Evolutionary conservation across 1,140 invertebrate species (phyloP).

Genomic region (Oncopeltus fasciatus): DNA sequence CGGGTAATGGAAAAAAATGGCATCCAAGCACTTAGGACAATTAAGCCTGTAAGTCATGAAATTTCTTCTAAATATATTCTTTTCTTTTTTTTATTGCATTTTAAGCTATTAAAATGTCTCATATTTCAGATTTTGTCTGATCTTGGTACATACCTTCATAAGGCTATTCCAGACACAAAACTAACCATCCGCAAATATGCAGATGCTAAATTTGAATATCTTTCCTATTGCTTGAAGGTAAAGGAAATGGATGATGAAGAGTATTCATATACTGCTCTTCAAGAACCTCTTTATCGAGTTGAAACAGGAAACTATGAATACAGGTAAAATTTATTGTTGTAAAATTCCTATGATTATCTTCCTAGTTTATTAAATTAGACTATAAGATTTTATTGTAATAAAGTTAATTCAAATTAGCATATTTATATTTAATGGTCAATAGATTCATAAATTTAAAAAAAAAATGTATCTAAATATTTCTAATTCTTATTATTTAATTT

Average conservation of each 20-base stretch:
- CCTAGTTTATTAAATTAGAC: no score
- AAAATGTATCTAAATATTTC: no score
- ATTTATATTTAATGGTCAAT: no score
- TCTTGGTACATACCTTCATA: constrained; percentile 88
- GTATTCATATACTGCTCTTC: constrained; percentile 80
- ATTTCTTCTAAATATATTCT: background rate
- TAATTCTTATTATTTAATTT: no score
- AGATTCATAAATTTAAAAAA: background rate
- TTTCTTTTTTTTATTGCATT: background rate
- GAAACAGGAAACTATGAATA: constrained; percentile 99
- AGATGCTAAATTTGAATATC: constrained; percentile 94
- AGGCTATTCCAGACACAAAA: constrained; percentile 95
- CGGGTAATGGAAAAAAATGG: constrained; percentile 83
- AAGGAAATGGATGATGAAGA: constrained; percentile 99
- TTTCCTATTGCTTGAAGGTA: constrained; percentile 94
- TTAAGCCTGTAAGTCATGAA: constrained; percentile 62
- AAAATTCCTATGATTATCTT: no score
- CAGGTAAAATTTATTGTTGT: no score
- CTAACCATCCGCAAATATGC: constrained; percentile 94
- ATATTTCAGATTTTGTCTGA: constrained; percentile 64
- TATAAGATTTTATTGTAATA: no score
- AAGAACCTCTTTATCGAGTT: constrained; percentile 91
- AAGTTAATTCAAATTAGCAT: no score
- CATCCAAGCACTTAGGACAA: constrained; percentile 72
- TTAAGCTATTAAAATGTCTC: background rate